These are phyloP conservation scores for Drosophila kepulauana DNA, from an alignment of 1,140 invertebrate genomes.

Conservation along the genomic window DNA sequence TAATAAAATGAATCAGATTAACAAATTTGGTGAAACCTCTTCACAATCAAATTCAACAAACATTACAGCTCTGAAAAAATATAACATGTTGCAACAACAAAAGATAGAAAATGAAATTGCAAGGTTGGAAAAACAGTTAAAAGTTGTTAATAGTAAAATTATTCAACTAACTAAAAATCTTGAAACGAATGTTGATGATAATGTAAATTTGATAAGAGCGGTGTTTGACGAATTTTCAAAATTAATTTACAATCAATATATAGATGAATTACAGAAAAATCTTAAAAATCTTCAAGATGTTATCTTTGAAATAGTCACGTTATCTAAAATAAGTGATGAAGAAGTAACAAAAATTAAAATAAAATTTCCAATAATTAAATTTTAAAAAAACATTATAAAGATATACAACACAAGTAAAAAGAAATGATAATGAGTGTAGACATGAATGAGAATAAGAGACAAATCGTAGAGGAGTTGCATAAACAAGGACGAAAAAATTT, in stretches of 20 bases:
- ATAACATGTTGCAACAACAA: conserved; percentile 6
- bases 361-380: conserved; percentile 8
- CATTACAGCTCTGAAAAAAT: conserved; percentile 27
- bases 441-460: conserved; percentile 17
- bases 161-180: too few relatives aligned
- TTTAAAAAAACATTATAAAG: not conserved
- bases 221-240: too few relatives aligned
- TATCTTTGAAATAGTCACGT: not conserved
- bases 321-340: not conserved
- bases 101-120: not conserved
- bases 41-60: conserved; percentile 19
- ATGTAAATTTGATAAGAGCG: too few relatives aligned
- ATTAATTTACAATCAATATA: too few relatives aligned
- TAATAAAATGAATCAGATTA: conserved; percentile 16
- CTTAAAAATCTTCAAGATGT: not conserved
- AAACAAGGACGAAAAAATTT: conserved; percentile 75
- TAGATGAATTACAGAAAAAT: not conserved
- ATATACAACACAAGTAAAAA: too few relatives aligned
- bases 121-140: too few relatives aligned
- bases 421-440: not conserved
- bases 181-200: too few relatives aligned
- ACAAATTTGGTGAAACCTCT: conserved; percentile 69
- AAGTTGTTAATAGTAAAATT: too few relatives aligned
- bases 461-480: conserved; percentile 24
- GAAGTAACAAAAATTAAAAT: conserved; percentile 4